Base-by-base conservation (phyloP, 2,797 vertebrate species). In the Gymnopithys bicolor region DNA sequence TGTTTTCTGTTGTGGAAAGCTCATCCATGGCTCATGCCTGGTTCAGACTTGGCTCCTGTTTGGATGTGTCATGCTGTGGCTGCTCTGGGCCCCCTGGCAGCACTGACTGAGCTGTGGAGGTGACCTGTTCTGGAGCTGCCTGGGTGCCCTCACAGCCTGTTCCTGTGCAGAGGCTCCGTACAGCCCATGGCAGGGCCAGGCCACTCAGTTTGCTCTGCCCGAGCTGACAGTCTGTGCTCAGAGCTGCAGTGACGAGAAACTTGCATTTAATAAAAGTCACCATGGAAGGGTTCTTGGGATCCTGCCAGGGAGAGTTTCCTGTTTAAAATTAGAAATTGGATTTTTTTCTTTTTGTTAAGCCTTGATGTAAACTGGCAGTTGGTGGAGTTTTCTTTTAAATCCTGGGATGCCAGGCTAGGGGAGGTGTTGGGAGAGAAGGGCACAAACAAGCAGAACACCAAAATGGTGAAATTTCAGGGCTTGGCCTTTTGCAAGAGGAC, bases 301-400 rank as follows among this genome's bases (percentile, higher is more conserved):
- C 76, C 52, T 88, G 94, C 95, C 93, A 94, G 70, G 27, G 27
- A 91, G 92, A 84, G 49, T 95, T 96, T 95, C 91, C 87, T 93
- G 87, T 84, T 84, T 94, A 90, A 95, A 93, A 91, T 92, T 81
- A 91, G 85, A 90, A 89, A 82, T 66, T 25, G 33, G 49, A 19
- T 56, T 86, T 67, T n/a, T 66, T 67, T 17, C 17, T 28, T 78
- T 62, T 63, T 58, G 19, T 78, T 32, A 48, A 52, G 22, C n/a
- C 63, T 81, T 52, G 35, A 52, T 84, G 52, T 90, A 64, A 86
- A 66, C 79, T 82, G 51, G 49, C 85, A 76, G 66, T 93, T 92
- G 84, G 43, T 81, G 13, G 70, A 84, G 76, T 90, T 94, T 73
- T 84, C 55, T 78, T 94, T 75, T 78, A 73, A 76, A 78, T 69